Evolutionary conservation across 30 jellyfish, hydroid and myxozoan species (phyloP), one percentile per base, ranked within the genome.

Genomic region (Turritopsis rubra): DNA sequence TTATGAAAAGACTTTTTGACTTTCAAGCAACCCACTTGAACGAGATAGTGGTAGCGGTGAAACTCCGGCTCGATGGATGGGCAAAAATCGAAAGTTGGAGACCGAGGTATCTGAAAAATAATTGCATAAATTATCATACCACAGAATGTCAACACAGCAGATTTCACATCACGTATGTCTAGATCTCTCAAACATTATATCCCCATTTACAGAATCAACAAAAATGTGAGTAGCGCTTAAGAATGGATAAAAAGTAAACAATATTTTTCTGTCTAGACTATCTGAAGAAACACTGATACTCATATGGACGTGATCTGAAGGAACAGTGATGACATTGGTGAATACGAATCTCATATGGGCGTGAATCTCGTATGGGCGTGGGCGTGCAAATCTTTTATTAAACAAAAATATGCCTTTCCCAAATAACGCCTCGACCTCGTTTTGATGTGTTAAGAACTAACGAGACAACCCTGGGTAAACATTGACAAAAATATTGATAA

Each of bases 1-100:
- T 83, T 89, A 84, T 75, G 85, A 27, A 65, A 88, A 9, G 96
- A 86, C 65, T 85, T 85, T 79, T 85, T 88, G 75, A 92, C 98
- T 52, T 82, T 85, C 60, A 88, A n/a, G 66, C 91, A 74, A 24
- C 98, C 98, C 28, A 92, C 84, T 70, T 88, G 82, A 18, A 88
- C 54, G 53, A 92, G 66, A 8, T 23, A 29, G n/a, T 82, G 88
- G n/a, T 65, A 82, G 31, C 88, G 85, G 66, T 13, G 85, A 65
- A 80, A 80, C n/a, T 80, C 87, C 18, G 87, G 87, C 18, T 65
- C 71, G 19, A 80, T 80, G 9, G 82, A 23, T 74, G 28, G 65
- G 65, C 60, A 74, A n/a, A 21, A 26, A 24, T 29, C 24, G 26
- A 27, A 68, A 19, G 31, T 68, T 1, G 28, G 77, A n/a, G 77